phyloP scores from a whole-genome alignment of 2,113 vertebrate species.

The Cynopterus brachyotis region DNA sequence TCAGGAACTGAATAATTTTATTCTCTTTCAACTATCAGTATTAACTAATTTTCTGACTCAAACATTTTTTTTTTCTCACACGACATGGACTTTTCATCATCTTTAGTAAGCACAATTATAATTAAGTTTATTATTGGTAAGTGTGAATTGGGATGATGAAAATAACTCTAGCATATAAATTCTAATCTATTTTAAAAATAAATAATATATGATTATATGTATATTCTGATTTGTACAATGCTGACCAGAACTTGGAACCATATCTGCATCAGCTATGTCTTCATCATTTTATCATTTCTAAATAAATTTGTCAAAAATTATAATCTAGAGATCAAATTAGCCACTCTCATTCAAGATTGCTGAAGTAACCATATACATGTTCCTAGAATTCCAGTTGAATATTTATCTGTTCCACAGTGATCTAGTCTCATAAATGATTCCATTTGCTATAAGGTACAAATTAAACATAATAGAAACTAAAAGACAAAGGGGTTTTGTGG shows the following conservation, averaged over 20 bases:
- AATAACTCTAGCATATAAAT: not conserved
- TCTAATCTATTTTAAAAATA: not conserved
- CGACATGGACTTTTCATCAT: not conserved
- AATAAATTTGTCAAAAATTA: not conserved
- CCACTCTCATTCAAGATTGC: not conserved
- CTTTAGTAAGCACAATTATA: not conserved
- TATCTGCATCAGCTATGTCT: not conserved
- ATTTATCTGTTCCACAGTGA: not conserved
- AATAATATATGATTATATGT: not conserved
- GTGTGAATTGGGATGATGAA: not conserved
- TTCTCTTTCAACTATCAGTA: not conserved
- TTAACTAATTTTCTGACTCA: not conserved
- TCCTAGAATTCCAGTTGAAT: not conserved
- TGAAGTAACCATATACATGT: not conserved
- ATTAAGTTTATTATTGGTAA: not conserved
- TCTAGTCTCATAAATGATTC: not conserved
- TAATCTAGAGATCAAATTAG: not conserved
- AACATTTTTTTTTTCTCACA: not conserved
- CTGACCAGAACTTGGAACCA: not conserved
- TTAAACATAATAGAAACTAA: not conserved
- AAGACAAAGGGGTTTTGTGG: not conserved
- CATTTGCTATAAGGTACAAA: not conserved
- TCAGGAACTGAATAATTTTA: not conserved
- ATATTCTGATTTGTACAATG: not conserved
- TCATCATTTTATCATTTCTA: not conserved